Evolutionary conservation across 2,888 invertebrate species (phyloP).

Genomic region (Acleris emargana): DNA sequence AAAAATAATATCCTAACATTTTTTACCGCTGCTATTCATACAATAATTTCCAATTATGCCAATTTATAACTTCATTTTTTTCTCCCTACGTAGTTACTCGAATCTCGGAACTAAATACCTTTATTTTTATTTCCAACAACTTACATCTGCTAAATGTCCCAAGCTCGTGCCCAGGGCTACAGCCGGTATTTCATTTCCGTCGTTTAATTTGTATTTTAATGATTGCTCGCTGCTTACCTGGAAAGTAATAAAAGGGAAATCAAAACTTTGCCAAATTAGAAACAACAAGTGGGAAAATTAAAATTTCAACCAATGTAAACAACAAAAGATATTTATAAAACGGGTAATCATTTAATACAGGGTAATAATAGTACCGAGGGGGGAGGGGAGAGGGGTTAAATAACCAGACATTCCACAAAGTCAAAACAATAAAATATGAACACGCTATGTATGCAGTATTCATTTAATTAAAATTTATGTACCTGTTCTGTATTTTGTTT

Average conservation of each 20-base stretch:
- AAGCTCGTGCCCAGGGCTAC: slow-evolving; percentile 72
- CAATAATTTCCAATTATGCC: too few relatives aligned
- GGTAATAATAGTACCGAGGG: too few relatives aligned
- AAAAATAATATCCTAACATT: too few relatives aligned
- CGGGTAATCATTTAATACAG: too few relatives aligned
- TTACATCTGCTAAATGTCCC: slow-evolving; percentile 69
- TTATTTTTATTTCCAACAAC: slow-evolving; percentile 41
- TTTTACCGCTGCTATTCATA: too few relatives aligned
- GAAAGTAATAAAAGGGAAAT: slow-evolving; percentile 35
- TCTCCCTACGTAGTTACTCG: too few relatives aligned
- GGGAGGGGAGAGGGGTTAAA: too few relatives aligned
- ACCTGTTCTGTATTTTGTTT: slow-evolving; percentile 35
- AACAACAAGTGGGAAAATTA: background rate
- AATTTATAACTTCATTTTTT: too few relatives aligned
- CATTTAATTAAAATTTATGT: slow-evolving; percentile 32
- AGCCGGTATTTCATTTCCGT: slow-evolving; percentile 67
- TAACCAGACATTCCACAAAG: background rate
- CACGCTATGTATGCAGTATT: slow-evolving; percentile 16
- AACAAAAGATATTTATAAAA: too few relatives aligned
- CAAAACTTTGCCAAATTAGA: background rate
- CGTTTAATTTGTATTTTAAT: slow-evolving; percentile 57
- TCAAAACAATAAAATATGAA: background rate
- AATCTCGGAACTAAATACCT: slow-evolving; percentile 3
- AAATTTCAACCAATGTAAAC: too few relatives aligned
- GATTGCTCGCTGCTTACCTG: slow-evolving; percentile 44